phyloP scores from a whole-genome alignment of 2,888 invertebrate genomes.

The Stratiomys singularior region DNA sequence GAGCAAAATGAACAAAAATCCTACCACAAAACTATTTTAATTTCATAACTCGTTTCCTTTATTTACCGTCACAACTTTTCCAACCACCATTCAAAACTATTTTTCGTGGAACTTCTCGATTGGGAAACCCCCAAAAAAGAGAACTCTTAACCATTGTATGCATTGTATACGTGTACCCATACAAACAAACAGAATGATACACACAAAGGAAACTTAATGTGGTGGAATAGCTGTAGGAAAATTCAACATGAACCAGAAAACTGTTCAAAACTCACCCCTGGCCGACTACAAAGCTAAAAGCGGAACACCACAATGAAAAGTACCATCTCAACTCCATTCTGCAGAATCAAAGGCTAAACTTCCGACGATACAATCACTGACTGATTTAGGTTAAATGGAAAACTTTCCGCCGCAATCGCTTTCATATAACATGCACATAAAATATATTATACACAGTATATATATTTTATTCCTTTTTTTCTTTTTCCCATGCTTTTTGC shows the following conservation, averaged over 20 bases:
- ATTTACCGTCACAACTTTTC: too few species aligned
- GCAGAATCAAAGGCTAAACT: constrained; percentile 26
- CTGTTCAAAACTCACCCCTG: neutral
- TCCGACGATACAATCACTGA: constrained; percentile 32
- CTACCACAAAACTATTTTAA: too few species aligned
- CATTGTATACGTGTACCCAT: neutral
- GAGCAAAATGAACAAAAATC: too few species aligned
- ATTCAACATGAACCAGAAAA: neutral
- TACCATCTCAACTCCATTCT: neutral
- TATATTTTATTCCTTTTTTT: neutral
- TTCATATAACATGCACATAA: neutral
- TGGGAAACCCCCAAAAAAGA: neutral
- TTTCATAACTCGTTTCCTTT: too few species aligned
- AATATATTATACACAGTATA: neutral
- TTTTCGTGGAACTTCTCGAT: neutral
- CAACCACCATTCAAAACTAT: too few species aligned
- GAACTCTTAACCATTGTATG: neutral
- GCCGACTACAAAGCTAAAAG: neutral
- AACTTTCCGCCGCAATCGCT: constrained; percentile 32
- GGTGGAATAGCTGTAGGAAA: neutral
- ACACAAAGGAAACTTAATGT: neutral
- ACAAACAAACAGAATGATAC: neutral
- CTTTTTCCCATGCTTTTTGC: neutral
- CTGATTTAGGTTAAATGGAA: constrained; percentile 37
- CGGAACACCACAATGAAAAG: neutral